phyloP scores from a whole-genome alignment of 2,113 vertebrate species.

The Lepus americanus region DNA sequence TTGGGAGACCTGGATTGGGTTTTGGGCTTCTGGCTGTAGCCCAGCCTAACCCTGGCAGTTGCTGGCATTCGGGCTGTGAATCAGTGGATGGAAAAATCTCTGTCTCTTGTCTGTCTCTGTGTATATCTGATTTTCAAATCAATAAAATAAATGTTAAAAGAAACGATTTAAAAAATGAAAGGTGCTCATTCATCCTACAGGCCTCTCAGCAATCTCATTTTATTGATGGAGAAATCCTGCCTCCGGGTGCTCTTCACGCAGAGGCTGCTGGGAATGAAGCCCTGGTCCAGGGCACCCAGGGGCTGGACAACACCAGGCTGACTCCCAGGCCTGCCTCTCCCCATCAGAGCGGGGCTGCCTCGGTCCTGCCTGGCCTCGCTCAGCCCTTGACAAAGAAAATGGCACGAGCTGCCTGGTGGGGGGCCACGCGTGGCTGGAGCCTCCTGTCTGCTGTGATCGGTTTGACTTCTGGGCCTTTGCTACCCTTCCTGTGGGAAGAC shows the following conservation, averaged over 20 bases:
- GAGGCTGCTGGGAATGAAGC: neutral
- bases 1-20: too few relatives aligned
- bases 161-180: too few relatives aligned
- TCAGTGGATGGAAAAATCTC: too few relatives aligned
- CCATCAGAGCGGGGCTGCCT: neutral
- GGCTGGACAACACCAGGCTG: rapidly evolving
- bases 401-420: neutral
- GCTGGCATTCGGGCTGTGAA: too few relatives aligned
- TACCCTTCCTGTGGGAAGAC: slow-evolving; percentile 62
- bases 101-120: too few relatives aligned
- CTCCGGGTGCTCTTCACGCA: neutral
- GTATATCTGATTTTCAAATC: too few relatives aligned
- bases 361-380: neutral
- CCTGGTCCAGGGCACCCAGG: neutral
- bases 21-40: too few relatives aligned
- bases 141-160: too few relatives aligned
- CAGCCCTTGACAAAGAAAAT: slow-evolving; percentile 54
- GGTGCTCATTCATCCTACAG: neutral
- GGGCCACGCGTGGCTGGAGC: slow-evolving; percentile 34
- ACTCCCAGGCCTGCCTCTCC: neutral
- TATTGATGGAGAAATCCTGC: neutral
- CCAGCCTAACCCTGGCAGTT: too few relatives aligned
- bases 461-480: slow-evolving; percentile 58
- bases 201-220: neutral
- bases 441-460: neutral